Percentiles rank a stretch among this genome's conserved stretches.
These are phyloP conservation scores for Dendrophyllia cribrosa DNA, from an alignment of 64 coral and sea anemone species.

Conservation along the genomic window DNA sequence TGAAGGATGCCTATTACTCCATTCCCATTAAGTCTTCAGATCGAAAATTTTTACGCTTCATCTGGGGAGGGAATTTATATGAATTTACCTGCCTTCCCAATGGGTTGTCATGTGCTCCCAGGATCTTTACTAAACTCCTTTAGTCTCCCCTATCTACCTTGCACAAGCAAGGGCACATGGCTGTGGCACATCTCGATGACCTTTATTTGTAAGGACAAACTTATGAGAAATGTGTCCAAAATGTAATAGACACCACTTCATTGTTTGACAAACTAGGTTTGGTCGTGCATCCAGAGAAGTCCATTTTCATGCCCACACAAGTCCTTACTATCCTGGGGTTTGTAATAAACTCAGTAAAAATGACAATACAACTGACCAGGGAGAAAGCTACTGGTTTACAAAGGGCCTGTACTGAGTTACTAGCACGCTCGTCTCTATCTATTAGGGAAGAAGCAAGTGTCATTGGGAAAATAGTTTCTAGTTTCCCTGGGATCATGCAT, in stretches of 20 bases:
- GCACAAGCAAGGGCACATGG: constrained; percentile 41
- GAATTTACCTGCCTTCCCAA: constrained; percentile 49
- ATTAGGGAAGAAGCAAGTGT: constrained; percentile 44
- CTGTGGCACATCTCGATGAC: constrained; percentile 8
- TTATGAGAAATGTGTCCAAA: neutral
- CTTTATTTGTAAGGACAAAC: constrained; percentile 7
- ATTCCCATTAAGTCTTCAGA: constrained; percentile 21
- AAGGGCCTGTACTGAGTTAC: constrained; percentile 5
- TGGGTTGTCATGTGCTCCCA: constrained; percentile 52
- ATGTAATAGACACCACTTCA: constrained; percentile 8
- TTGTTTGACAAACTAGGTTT: constrained; percentile 6
- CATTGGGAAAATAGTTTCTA: constrained; percentile 15
- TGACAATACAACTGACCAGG: constrained; percentile 32
- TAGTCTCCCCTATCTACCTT: constrained; percentile 32
- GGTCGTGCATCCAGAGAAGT: constrained; percentile 13
- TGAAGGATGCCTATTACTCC: constrained; percentile 60
- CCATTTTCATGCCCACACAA: constrained; percentile 16
- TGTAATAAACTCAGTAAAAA: constrained; percentile 24
- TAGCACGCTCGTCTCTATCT: constrained; percentile 18
- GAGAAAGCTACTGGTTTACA: constrained; percentile 16
- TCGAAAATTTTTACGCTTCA: constrained; percentile 44
- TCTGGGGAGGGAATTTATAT: neutral
- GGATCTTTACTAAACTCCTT: constrained; percentile 55
- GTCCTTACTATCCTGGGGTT: constrained; percentile 21
- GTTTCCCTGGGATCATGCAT: constrained; percentile 30